Base-by-base conservation (phyloP, 2,888 invertebrate genomes). In the Cylloceria caligata region DNA sequence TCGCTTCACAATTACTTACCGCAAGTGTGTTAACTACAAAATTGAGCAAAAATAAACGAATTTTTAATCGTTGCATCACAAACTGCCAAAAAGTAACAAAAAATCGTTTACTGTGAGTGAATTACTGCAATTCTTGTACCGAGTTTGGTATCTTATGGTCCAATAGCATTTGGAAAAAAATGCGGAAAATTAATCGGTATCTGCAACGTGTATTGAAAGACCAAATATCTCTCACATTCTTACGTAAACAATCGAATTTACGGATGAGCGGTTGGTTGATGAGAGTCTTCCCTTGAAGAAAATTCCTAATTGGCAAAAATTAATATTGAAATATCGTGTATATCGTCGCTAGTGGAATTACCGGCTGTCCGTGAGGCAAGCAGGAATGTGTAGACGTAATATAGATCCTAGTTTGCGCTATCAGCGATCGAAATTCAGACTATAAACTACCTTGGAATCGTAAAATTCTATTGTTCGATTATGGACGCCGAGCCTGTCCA, bases 401-500 rank as follows among this genome's bases (percentile, higher is more conserved):
- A 30, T 30, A 57, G 30, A 57, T 57, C 30, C 13, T 57, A 60
- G 34, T 60, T 57, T 34, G 34, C n/a, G n/a, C 34, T 60, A 60
- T 60, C 34, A 60, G 19, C 34, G 34, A 34, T 60, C 60, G 60
- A 60, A 60, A 60, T 60, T 19, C 30, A 60, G 9, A 36, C n/a
- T 34, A 34, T 34, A 30, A 60, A 60, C 34, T 13, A 24, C n/a
- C 24, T 27, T 57, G 34, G 34, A 60, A 16, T 34, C 60, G 30
- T 39, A 21, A 42, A 64, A 62, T 19, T 62, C 13, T 4, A 39
- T 62, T 21, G 30, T 21, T 19, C 13, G 39, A 62, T 9, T 34
- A 57, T 34, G 34, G 24, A 27, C 27, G 11, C 24, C 11, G 7
- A n/a, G n/a, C 57, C n/a, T 30, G 27, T 60, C 30, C n/a, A n/a